phyloP scores from a whole-genome alignment of 2,797 vertebrate genomes.

The Alfaro cultratus region DNA sequence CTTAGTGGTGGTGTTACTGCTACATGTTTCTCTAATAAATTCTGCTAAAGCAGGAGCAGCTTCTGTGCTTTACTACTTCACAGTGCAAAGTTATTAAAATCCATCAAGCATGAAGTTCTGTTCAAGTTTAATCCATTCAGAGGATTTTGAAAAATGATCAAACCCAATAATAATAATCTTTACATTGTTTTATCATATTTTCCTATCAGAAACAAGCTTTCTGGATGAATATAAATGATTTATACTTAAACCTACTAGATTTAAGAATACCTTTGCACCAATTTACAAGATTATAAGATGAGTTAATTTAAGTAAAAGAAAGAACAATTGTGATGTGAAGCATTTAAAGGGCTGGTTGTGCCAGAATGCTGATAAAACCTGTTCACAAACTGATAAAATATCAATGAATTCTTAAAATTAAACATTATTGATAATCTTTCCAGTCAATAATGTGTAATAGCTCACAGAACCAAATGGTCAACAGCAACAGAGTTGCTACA shows the following conservation, averaged over 20 bases:
- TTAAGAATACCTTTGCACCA: too few relatives aligned
- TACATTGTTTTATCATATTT: too few relatives aligned
- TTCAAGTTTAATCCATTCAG: background rate
- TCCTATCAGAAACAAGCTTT: too few relatives aligned
- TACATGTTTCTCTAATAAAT: conserved; percentile 7
- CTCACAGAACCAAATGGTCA: background rate
- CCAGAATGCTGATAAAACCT: too few relatives aligned
- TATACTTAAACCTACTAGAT: too few relatives aligned
- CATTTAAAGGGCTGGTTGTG: too few relatives aligned
- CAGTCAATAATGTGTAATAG: background rate
- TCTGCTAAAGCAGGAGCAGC: background rate
- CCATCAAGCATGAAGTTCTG: background rate
- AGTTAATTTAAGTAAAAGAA: background rate
- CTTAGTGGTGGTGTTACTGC: background rate
- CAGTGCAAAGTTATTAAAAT: background rate
- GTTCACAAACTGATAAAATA: too few relatives aligned
- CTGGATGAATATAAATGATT: too few relatives aligned
- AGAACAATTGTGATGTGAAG: background rate
- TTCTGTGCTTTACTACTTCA: background rate
- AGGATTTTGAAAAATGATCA: background rate
- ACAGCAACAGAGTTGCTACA: background rate
- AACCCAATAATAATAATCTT: background rate
- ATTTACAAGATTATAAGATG: too few relatives aligned
- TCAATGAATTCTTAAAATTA: too few relatives aligned
- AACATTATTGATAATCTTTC: too few relatives aligned